Base-by-base conservation (phyloP, 1,140 invertebrate species). In the Neodiprion fabricii region DNA sequence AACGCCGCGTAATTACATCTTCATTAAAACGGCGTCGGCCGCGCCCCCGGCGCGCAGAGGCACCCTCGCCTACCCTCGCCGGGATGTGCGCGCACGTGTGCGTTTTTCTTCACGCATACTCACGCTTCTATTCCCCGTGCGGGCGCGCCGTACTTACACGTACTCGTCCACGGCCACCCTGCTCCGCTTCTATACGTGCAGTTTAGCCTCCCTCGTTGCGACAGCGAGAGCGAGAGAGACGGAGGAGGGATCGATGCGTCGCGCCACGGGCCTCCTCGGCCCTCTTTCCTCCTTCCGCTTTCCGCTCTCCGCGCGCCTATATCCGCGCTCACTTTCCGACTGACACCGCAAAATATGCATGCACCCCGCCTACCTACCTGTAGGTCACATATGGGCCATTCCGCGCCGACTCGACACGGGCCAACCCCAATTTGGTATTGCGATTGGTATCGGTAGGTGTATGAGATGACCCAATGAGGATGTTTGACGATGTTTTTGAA, bases 1-100 rank as follows among this genome's bases (percentile, higher is more conserved):
- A 86, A 84, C 82, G 83, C 80, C 76, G 75, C 80, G 83, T 80
- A 87, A 87, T 87, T 86, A 87, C 85, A 86, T 87, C 85, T 88
- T 87, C 85, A 87, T 88, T 88, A 88, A 85, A 84, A 82, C 81
- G 82, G 80, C 80, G 80, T 77, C 81, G 81, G 77, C 79, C 76
- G 73, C 78, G 78, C 78, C 53, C 70, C 21, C 71, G 23, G n/a
- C 17, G 17, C 48, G 48, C n/a, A 69, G 67, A 70, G 61, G 53
- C 74, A 48, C 48, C 11, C 70, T 69, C 49, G 69, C 49, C 28
- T 14, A 69, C 65, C 69, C 49, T 40, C 74, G 73, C 23, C 70
- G 48, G 67, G 71, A 67, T 72, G 73, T 72, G 67, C 70, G n/a
- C 75, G 66, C 74, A 28, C 50, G 71, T 49, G 48, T 66, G 17